These are phyloP conservation scores for Peromyscus melanophrys DNA, from an alignment of 2,797 vertebrate species.

Conservation along the genomic window DNA sequence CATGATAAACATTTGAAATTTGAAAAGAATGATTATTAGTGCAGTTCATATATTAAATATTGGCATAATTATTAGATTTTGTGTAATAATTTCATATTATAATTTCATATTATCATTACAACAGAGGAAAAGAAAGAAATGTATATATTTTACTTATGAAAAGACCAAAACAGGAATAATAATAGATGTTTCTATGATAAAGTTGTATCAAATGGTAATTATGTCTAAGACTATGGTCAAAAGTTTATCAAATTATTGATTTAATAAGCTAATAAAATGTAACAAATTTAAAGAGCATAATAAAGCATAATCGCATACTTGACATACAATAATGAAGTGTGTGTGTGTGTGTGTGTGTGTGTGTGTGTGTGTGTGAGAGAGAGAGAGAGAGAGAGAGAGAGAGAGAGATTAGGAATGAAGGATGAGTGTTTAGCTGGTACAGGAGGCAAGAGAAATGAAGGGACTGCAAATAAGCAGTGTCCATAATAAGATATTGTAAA, in stretches of 20 bases:
- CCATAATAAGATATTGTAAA: background rate
- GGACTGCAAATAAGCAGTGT: background rate
- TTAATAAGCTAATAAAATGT: background rate
- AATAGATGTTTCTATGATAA: background rate
- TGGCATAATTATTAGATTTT: background rate
- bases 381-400: too few relatives aligned
- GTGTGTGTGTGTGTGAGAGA: too few relatives aligned
- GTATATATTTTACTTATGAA: background rate
- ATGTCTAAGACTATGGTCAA: background rate
- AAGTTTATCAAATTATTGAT: background rate
- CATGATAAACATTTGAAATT: background rate
- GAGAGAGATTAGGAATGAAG: background rate
- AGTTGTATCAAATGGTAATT: background rate
- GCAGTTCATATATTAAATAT: background rate
- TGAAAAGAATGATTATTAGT: background rate
- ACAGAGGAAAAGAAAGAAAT: background rate
- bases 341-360: background rate
- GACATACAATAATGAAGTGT: background rate
- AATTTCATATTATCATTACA: background rate
- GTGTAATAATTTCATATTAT: background rate
- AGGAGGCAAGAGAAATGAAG: slow-evolving; percentile 3
- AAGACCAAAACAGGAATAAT: background rate
- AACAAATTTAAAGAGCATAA: background rate
- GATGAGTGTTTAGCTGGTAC: background rate
- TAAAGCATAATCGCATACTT: background rate